A percentile compares a stretch with the other conserved stretches of the same genome.
Evolutionary conservation across 1,140 invertebrate genomes (phyloP).

Genomic region (Alviniconcha marisindica): DNA sequence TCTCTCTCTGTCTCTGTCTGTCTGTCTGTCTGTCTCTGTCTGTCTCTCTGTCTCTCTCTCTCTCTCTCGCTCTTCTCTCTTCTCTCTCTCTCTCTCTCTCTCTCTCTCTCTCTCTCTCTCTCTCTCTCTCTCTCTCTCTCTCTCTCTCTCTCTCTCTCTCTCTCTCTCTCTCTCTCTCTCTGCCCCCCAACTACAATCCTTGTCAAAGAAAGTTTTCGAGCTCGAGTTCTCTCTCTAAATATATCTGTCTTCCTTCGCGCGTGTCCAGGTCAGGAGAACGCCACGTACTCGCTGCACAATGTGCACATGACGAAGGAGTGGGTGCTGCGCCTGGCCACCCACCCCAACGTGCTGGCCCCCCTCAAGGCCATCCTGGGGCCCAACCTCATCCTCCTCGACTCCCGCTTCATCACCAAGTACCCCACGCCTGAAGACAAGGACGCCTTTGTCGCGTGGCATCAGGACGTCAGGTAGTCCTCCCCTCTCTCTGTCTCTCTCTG

Average conservation of each 20-base stretch:
- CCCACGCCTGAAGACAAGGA: constrained; percentile 37
- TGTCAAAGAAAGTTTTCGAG: no score
- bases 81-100: no score
- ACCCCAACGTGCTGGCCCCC: constrained; percentile 53
- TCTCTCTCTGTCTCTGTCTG: no score
- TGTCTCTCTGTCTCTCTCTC: no score
- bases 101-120: background rate
- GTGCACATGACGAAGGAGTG: constrained; percentile 56
- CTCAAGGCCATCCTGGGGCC: constrained; percentile 57
- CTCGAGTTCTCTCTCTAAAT: no score
- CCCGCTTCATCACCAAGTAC: constrained; percentile 67
- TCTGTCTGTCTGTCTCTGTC: no score
- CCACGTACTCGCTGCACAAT: constrained; percentile 64
- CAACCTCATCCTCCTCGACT: constrained; percentile 62
- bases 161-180: background rate
- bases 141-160: constrained; percentile 22
- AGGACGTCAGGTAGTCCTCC: constrained; percentile 58
- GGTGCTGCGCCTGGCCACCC: constrained; percentile 57
- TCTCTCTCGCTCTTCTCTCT: no score
- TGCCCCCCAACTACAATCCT: no score
- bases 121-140: constrained; percentile 25
- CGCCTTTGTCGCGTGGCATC: constrained; percentile 65
- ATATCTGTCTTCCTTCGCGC: no score
- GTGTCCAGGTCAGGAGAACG: constrained; percentile 58
- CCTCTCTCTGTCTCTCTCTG: no score